Evolutionary conservation across 1,140 invertebrate species (phyloP).

Genomic region (Zophobas morio): DNA sequence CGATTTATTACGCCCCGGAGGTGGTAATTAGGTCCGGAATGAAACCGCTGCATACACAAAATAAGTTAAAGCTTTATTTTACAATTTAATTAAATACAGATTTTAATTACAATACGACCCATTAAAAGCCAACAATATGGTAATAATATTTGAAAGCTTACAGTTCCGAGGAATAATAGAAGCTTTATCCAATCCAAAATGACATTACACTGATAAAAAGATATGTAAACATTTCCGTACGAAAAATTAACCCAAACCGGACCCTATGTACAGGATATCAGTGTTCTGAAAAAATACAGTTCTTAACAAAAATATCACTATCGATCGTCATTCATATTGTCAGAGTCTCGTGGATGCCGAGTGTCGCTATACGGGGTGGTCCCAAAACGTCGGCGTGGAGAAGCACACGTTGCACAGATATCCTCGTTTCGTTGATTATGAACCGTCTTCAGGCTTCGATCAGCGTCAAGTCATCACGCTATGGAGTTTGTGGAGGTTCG

Average conservation of each 20-base stretch:
- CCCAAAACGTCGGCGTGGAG: constrained; percentile 53
- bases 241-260: constrained; percentile 30
- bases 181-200: constrained; percentile 50
- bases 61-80: constrained; percentile 68
- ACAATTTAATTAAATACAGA: constrained; percentile 63
- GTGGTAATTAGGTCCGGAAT: constrained; percentile 30
- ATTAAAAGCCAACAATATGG: constrained; percentile 65
- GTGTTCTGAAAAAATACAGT: constrained; percentile 48
- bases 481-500: constrained; percentile 88
- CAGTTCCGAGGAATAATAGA: constrained; percentile 47
- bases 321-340: constrained; percentile 65
- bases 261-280: constrained; percentile 48
- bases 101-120: constrained; percentile 62
- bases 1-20: constrained; percentile 10
- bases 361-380: constrained; percentile 54
- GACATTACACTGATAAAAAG: constrained; percentile 62
- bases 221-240: constrained; percentile 59
- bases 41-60: constrained; percentile 63
- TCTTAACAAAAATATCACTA: constrained; percentile 64
- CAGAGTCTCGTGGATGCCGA: constrained; percentile 59
- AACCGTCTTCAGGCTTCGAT: constrained; percentile 31
- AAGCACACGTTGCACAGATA: constrained; percentile 53
- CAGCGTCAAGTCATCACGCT: constrained; percentile 71
- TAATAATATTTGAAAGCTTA: constrained; percentile 54
- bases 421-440: constrained; percentile 53